A percentile compares a stretch with the other conserved stretches of the same genome.
Evolutionary conservation across 2,888 invertebrate genomes (phyloP).

Genomic region (Mylabris sibirica): DNA sequence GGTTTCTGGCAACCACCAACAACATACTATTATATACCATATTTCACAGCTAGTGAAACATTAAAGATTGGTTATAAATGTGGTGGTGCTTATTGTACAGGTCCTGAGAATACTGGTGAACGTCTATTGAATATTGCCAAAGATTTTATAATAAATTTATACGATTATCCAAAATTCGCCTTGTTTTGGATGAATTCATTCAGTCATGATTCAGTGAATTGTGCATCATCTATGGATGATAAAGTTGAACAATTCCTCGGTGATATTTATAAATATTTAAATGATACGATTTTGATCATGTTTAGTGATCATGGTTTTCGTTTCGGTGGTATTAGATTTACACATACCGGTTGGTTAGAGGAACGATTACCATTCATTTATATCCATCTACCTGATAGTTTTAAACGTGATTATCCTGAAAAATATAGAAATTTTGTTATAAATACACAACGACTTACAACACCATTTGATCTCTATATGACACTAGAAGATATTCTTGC

Average conservation of each 20-base stretch:
- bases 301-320: constrained; percentile 84
- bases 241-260: constrained; percentile 69
- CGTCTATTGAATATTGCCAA: constrained; percentile 74
- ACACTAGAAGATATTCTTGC: constrained; percentile 72
- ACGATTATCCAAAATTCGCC: constrained; percentile 73
- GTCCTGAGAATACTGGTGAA: constrained; percentile 71
- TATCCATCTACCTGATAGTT: constrained; percentile 71
- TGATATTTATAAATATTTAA: constrained; percentile 67
- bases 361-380: constrained; percentile 82
- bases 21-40: constrained; percentile 81
- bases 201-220: constrained; percentile 76
- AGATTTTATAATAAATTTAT: constrained; percentile 72
- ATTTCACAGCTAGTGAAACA: constrained; percentile 72
- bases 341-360: constrained; percentile 79
- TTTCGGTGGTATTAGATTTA: constrained; percentile 75
- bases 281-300: constrained; percentile 74
- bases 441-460: constrained; percentile 74
- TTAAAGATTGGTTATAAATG: constrained; percentile 63
- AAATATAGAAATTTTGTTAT: constrained; percentile 66
- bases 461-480: constrained; percentile 79
- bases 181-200: constrained; percentile 83
- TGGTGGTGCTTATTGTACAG: constrained; percentile 67
- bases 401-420: constrained; percentile 65
- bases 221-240: constrained; percentile 74
- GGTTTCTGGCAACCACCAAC: constrained; percentile 79